phyloP scores from a whole-genome alignment of 2,113 vertebrate species.

The Dasyurus viverrinus region DNA sequence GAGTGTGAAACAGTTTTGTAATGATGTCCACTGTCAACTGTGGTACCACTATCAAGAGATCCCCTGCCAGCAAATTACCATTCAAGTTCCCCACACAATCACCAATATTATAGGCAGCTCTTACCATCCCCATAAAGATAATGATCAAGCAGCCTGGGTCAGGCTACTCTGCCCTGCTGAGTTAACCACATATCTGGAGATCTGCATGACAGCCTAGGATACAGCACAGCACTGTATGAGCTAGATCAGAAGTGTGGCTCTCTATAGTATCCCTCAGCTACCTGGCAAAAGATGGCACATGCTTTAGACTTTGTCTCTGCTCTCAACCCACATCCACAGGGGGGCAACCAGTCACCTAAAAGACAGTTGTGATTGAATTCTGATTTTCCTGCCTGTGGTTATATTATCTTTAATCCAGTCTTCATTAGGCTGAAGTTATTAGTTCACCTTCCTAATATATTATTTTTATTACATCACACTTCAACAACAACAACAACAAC shows the following conservation, averaged over 20 bases:
- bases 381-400: background rate
- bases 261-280: accelerated
- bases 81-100: background rate
- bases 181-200: constrained; percentile 52
- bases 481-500: background rate
- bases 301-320: background rate
- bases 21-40: background rate
- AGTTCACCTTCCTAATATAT: background rate
- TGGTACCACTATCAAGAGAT: background rate
- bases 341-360: background rate
- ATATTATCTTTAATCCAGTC: background rate
- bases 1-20: accelerated
- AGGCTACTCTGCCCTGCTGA: constrained; percentile 41
- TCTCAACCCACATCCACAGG: accelerated
- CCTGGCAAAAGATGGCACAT: background rate
- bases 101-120: constrained; percentile 46
- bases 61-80: constrained; percentile 60
- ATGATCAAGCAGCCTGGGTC: background rate
- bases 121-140: constrained; percentile 58
- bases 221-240: background rate
- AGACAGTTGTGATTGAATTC: background rate
- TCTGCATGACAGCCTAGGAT: accelerated
- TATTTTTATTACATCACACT: background rate
- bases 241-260: accelerated
- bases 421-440: background rate